Evolutionary conservation across 2,797 vertebrate genomes (phyloP).

Genomic region (Graptemys geographica): DNA sequence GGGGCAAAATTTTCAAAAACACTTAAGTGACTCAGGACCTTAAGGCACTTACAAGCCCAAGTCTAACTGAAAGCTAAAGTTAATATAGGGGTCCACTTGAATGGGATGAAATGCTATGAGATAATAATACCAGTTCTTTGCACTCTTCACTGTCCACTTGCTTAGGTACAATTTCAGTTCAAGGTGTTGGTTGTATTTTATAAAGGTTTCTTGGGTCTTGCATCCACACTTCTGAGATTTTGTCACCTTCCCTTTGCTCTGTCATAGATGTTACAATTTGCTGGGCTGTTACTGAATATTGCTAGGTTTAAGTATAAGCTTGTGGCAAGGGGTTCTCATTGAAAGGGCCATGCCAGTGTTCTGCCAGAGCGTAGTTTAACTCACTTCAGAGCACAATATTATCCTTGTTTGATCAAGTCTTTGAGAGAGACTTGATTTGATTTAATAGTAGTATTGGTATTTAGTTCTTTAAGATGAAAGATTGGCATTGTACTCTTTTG

Average conservation of each 20-base stretch:
- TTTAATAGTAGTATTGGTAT: not conserved
- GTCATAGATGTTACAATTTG: too few species aligned
- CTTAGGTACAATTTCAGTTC: accelerated
- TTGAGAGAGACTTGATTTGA: not conserved
- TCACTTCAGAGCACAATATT: accelerated
- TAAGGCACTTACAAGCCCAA: not conserved
- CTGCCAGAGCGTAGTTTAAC: not conserved
- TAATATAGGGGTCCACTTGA: not conserved
- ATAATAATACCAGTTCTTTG: not conserved
- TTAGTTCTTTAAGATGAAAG: not conserved
- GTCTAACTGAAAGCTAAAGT: not conserved
- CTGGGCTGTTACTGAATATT: not conserved
- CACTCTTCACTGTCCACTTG: not conserved
- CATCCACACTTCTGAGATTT: not conserved
- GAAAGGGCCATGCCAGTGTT: not conserved
- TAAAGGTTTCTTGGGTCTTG: not conserved
- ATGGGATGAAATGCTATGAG: not conserved
- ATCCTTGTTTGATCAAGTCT: not conserved
- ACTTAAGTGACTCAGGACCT: not conserved
- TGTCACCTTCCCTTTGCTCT: not conserved
- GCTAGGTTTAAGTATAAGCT: accelerated
- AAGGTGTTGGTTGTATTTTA: not conserved
- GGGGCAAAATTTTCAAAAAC: not conserved
- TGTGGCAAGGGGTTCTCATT: not conserved
- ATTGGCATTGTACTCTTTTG: not conserved